Evolutionary conservation across 2,888 invertebrate genomes (phyloP), one percentile per base, ranked within the genome.

Genomic region (Pammene aurita): DNA sequence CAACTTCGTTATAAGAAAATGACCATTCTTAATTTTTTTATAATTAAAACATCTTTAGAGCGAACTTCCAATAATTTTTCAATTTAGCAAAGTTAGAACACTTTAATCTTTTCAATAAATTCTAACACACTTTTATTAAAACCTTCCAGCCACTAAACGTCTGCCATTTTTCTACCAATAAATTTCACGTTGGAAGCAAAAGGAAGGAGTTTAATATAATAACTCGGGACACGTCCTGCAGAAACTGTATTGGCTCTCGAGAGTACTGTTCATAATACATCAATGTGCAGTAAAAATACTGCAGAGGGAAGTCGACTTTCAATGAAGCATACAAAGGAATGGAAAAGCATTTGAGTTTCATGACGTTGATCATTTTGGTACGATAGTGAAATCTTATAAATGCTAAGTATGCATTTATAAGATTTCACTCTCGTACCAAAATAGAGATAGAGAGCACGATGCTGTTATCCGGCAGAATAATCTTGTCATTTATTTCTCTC

Each of bases 121-220:
- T n/a, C 26, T 9, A n/a, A 13, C 58, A 16, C 10, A 34, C 58
- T 44, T 44, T 58, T 58, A 58, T 34, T 58, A 46, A 58, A 52
- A 62, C 26, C 62, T 50, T n/a, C 0, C 41, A 6, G 34, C 46
- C 46, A 60, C 46, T 52, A 52, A 62, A 14, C 48, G 52, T 35
- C 35, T 18, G 18, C 55, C 34, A 48, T 67, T 61, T 34, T 52
- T 50, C 44, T 18, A 26, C 18, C 62, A 55, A 50, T 56, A 63
- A 38, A 57, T 46, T 64, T 57, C 16, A 57, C 41, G 44, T 48
- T 16, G 18, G 34, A 52, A 50, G 66, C 41, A 44, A 60, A 66
- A 54, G 44, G 26, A 54, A 52, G 34, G 48, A 50, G 57, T 68
- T 54, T 58, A 58, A 58, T 68, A 64, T 52, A 64, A 68, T 68